Base-by-base conservation (phyloP, 2,797 vertebrate species). In the Yasuhikotakia modesta region DNA sequence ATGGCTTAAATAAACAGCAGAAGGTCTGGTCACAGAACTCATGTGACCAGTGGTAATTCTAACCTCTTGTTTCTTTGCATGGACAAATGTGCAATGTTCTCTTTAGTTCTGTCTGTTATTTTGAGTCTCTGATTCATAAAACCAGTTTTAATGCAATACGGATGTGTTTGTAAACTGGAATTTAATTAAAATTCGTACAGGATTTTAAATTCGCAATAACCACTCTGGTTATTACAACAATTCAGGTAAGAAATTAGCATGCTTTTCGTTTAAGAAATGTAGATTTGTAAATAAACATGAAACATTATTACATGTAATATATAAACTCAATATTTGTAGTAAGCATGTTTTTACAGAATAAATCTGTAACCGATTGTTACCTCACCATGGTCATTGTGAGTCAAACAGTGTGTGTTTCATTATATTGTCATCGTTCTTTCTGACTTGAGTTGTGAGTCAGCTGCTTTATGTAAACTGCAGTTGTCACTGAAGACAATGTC, bases 381-480 rank as follows among this genome's bases (percentile, higher is more conserved):
- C 30, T n/a, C 35, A 46, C 22, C 39, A 30, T 76, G 53, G 17
- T 27, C 57, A 70, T 11, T 57, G 65, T 76, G 39, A 58, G 39
- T 55, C 16, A 70, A 50, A 64, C 70, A 60, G 32, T 64, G 35
- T 39, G 39, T 52, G 74, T 39, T 80, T 39, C 12, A 68, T 32
- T 67, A 58, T 68, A 76, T 72, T 73, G 81, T 70, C 76, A 76
- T 65, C 69, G 12, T 65, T 22, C 61, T 68, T 63, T 78, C 75
- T 71, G 70, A 43, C 75, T 81, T 75, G 65, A 76, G 76, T 69
- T 79, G 58, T 84, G 79, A 79, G 63, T 79, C 79, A 84, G 80
- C 76, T 81, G 65, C 76, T 76, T 81, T 63, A 50, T 77, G 53
- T 78, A 17, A 63, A 46, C 39, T 61, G 57, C 55, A 22, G 4